phyloP scores from a whole-genome alignment of 2,888 invertebrate species.

The Spialia ferax region DNA sequence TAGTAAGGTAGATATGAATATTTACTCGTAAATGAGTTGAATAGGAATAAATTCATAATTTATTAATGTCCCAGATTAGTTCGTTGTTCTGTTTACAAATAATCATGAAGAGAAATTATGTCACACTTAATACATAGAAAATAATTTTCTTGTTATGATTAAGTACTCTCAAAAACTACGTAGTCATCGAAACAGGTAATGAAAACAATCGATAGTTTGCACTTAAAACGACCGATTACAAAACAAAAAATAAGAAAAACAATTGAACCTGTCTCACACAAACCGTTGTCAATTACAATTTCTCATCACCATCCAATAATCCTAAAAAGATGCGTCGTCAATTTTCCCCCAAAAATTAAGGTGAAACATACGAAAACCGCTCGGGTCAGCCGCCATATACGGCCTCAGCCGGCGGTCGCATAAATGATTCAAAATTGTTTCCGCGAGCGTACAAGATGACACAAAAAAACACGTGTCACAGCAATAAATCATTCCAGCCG shows the following conservation, averaged over 20 bases:
- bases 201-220: no score
- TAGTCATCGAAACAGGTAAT: no score
- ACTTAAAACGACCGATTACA: not conserved
- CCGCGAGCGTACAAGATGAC: constrained; percentile 65
- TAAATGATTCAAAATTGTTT: constrained; percentile 85
- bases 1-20: constrained; percentile 40
- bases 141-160: no score
- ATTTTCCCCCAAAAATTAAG: constrained; percentile 55
- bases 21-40: no score
- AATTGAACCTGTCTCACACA: constrained; percentile 44
- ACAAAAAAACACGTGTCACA: constrained; percentile 82
- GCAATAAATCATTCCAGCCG: constrained; percentile 81
- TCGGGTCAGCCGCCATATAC: constrained; percentile 54
- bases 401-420: constrained; percentile 68
- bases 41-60: no score
- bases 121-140: no score
- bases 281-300: constrained; percentile 65
- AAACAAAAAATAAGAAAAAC: not conserved
- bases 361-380: constrained; percentile 68
- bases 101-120: no score
- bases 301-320: constrained; percentile 60
- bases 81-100: no score
- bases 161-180: no score
- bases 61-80: no score
- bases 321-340: constrained; percentile 55